Evolutionary conservation across 35 echinoderm and acorn worm species (phyloP).

Genomic region (Stichopus chloronotus): DNA sequence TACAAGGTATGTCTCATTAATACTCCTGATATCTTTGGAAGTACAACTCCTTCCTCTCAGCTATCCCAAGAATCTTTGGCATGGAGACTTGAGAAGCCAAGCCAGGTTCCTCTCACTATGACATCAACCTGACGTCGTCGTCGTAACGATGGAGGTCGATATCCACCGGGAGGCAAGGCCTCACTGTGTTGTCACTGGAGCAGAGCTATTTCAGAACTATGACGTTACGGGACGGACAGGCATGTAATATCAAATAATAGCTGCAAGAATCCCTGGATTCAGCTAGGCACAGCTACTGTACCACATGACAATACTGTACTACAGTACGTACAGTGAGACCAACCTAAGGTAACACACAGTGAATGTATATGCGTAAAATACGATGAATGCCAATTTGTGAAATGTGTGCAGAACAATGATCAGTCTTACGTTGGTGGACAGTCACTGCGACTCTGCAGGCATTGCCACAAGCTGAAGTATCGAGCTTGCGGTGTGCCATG

Average conservation of each 20-base stretch:
- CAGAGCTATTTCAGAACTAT: not conserved
- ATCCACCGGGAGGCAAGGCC: slow-evolving; percentile 40
- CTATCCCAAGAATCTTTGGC: slow-evolving; percentile 61
- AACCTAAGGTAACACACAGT: too few species aligned
- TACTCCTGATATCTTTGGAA: slow-evolving; percentile 46
- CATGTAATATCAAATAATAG: slow-evolving; percentile 53
- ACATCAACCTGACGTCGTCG: slow-evolving; percentile 51
- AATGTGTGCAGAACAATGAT: too few species aligned
- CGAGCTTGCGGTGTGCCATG: too few species aligned
- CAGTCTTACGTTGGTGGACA: too few species aligned
- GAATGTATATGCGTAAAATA: too few species aligned
- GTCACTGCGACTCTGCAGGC: too few species aligned
- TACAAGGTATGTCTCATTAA: slow-evolving; percentile 69
- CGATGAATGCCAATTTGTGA: too few species aligned
- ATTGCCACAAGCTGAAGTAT: too few species aligned
- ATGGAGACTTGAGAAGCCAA: slow-evolving; percentile 59
- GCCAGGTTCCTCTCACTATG: slow-evolving; percentile 51
- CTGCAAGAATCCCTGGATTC: slow-evolving; percentile 40
- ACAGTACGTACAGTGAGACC: too few species aligned
- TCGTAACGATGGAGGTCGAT: slow-evolving; percentile 5
- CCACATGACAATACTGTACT: not conserved
- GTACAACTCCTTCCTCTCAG: slow-evolving; percentile 48
- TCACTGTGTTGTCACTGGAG: not conserved
- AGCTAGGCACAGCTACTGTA: not conserved
- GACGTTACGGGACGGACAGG: slow-evolving; percentile 26